Evolutionary conservation across 2,113 vertebrate species (phyloP), one percentile per base, ranked within the genome.

Genomic region (Cyphomyrus plagiostoma): DNA sequence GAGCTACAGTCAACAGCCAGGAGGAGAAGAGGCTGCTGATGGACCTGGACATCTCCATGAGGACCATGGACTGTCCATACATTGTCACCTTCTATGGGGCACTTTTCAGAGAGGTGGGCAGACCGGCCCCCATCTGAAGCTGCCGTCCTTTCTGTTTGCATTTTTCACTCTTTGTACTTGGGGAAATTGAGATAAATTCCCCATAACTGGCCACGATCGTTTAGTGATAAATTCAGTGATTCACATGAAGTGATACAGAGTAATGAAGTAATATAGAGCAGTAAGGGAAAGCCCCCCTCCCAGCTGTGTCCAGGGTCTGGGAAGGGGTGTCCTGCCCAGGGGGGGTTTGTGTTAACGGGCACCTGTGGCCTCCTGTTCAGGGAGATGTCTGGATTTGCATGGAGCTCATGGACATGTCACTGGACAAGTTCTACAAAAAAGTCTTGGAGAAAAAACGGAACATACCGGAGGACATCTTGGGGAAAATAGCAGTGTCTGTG

Each of bases 351-450:
- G 58, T 66, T 66, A 66, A 66, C 2, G 62, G n/a, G 9, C 62
- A 30, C 26, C 62, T 70, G 62, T 70, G 62, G 62, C n/a, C 11
- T 70, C 62, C 62, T 70, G n/a, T 70, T 30, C 93, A 99, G 98
- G 98, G 98, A 4, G 98, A 99, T 0, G 98, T 99, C 52, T 99
- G 98, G 98, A 99, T 99, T 93, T 99, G 98, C 92, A 99, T 99
- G 98, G 98, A 99, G 93, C 96, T 99, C 91, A 98, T 99, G 98
- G 98, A 99, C 93, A 99, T 98, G 0, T 99, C 98, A 4, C 94
- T 99, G 94, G 98, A 99, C 92, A 99, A 99, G 92, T 99, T 99
- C 95, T 99, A 99, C 95, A 99, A 99, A 93, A 96, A 98, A 13
- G 98, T 99, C 89, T 98, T 98, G 52, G 98, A 99, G 94, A 98